Evolutionary conservation across 2,888 invertebrate species (phyloP).

Genomic region (Volucella zonaria): DNA sequence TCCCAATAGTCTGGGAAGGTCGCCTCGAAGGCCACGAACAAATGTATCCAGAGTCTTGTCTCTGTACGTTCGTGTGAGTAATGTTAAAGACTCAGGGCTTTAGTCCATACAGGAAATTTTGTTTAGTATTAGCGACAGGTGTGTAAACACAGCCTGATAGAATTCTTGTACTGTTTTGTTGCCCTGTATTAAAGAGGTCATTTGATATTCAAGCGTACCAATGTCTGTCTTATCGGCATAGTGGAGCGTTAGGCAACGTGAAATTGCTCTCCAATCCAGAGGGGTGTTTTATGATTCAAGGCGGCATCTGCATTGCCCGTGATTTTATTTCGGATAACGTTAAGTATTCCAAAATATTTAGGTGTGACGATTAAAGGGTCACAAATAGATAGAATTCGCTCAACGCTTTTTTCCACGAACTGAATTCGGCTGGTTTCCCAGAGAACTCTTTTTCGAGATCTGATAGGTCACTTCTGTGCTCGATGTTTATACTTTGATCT

Average conservation of each 20-base stretch:
- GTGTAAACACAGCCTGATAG: background rate
- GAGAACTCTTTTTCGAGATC: too few species aligned
- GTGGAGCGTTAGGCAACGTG: background rate
- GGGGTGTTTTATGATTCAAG: too few species aligned
- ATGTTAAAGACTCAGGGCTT: background rate
- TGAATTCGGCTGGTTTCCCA: too few species aligned
- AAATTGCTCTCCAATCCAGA: background rate
- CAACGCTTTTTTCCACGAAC: too few species aligned
- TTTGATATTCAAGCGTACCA: too few species aligned
- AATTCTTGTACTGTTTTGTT: background rate
- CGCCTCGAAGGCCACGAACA: background rate
- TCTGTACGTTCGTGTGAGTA: background rate
- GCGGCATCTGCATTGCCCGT: too few species aligned
- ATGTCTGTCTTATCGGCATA: background rate
- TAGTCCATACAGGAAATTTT: background rate
- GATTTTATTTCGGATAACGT: background rate
- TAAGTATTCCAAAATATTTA: background rate
- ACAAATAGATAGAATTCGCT: too few species aligned
- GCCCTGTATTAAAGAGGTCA: background rate
- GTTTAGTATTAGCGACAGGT: background rate
- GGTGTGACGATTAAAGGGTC: background rate
- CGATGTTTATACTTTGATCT: too few species aligned
- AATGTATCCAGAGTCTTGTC: background rate
- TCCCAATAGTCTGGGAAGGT: background rate
- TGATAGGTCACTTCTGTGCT: too few species aligned